phyloP scores from a whole-genome alignment of 2,113 vertebrate genomes.

The Suricata suricatta region DNA sequence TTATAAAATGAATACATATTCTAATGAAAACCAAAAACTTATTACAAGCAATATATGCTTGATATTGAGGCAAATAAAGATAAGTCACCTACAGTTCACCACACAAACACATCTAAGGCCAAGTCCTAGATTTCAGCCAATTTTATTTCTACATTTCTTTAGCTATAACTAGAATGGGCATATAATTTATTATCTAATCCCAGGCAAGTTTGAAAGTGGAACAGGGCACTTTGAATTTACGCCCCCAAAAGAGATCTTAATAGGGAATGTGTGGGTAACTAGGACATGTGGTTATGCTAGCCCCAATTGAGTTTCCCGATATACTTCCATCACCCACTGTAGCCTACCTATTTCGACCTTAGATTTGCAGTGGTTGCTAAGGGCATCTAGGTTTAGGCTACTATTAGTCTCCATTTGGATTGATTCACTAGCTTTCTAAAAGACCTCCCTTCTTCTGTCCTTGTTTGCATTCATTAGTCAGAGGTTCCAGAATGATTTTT shows the following conservation, averaged over 20 bases:
- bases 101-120: background rate
- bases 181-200: background rate
- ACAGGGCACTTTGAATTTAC: background rate
- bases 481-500: background rate
- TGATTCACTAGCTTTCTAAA: background rate
- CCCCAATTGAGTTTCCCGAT: background rate
- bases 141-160: constrained; percentile 8
- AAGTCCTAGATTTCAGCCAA: background rate
- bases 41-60: background rate
- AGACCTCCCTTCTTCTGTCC: background rate
- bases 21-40: background rate
- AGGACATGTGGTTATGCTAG: background rate
- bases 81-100: background rate
- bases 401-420: background rate
- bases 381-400: background rate
- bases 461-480: background rate
- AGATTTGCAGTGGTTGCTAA: background rate
- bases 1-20: background rate
- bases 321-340: background rate
- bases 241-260: background rate
- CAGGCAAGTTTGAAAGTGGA: background rate
- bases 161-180: background rate
- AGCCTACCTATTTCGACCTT: background rate
- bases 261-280: background rate
- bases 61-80: background rate